These are phyloP conservation scores for Parnassius orleans DNA, from an alignment of 2,888 invertebrate genomes.

Conservation along the genomic window DNA sequence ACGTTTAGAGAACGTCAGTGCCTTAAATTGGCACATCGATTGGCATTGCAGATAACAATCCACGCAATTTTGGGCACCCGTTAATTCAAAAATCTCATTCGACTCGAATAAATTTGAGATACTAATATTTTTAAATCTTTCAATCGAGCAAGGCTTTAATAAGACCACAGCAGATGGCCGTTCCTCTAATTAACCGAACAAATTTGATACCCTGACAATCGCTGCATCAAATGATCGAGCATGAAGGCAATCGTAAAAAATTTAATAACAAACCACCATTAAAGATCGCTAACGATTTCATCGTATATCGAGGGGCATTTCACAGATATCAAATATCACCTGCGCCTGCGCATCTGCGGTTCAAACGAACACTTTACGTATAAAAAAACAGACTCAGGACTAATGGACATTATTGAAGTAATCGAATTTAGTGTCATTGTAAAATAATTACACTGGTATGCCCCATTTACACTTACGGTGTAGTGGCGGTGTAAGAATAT, in stretches of 20 bases:
- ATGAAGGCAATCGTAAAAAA: slow-evolving; percentile 37
- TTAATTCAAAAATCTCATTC: too few relatives aligned
- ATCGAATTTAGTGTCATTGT: background rate
- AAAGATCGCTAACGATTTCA: slow-evolving; percentile 35
- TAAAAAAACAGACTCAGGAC: background rate
- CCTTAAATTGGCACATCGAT: too few relatives aligned
- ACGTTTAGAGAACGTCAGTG: too few relatives aligned
- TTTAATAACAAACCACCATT: slow-evolving; percentile 30
- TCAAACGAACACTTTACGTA: slow-evolving; percentile 47
- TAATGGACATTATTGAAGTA: slow-evolving; percentile 4
- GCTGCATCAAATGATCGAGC: slow-evolving; percentile 17
- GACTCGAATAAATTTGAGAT: too few relatives aligned
- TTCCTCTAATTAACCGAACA: slow-evolving; percentile 24
- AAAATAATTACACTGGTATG: too few relatives aligned
- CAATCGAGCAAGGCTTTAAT: background rate
- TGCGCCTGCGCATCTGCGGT: slow-evolving; percentile 66
- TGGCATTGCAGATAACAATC: too few relatives aligned
- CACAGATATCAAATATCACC: slow-evolving; percentile 45
- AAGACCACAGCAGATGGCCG: slow-evolving; percentile 23
- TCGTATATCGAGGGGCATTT: slow-evolving; percentile 27
- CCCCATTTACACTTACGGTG: too few relatives aligned
- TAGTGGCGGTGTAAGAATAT: too few relatives aligned
- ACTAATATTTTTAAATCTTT: too few relatives aligned
- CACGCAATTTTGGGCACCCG: too few relatives aligned
- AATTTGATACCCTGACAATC: slow-evolving; percentile 31